These are phyloP conservation scores for Zaprionus davidi DNA, from an alignment of 1,140 invertebrate species.

Conservation along the genomic window DNA sequence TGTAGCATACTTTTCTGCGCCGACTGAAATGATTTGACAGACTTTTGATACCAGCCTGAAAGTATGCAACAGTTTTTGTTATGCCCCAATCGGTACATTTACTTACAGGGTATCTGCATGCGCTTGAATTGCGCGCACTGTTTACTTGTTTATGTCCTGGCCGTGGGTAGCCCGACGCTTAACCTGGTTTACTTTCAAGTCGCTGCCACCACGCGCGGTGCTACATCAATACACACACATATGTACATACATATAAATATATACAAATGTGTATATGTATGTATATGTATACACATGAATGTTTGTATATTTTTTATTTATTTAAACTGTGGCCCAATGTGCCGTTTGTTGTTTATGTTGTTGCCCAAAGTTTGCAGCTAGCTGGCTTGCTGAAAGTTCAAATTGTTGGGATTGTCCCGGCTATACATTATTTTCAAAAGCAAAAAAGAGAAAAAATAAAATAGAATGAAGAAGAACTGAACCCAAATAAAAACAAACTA, in stretches of 20 bases:
- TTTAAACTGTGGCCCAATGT: conserved; percentile 29
- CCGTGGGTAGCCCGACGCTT: conserved; percentile 19
- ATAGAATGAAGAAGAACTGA: background rate
- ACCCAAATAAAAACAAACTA: conserved; percentile 10
- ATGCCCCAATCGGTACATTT: background rate
- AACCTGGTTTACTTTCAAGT: conserved; percentile 50
- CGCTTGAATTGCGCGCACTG: background rate
- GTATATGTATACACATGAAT: background rate
- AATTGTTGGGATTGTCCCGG: conserved; percentile 38
- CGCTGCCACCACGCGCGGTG: conserved; percentile 1
- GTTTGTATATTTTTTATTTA: conserved; percentile 29
- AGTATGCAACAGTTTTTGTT: background rate
- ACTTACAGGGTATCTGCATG: conserved; percentile 15
- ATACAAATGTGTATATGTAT: background rate
- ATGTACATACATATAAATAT: background rate
- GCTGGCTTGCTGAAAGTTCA: conserved; percentile 31
- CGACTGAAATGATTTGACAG: background rate
- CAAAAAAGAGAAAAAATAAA: background rate
- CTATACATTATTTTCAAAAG: conserved; percentile 5
- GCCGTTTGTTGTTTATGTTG: conserved; percentile 48
- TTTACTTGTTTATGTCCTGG: conserved; percentile 12
- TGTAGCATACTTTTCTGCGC: background rate
- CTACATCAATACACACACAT: conserved; percentile 14
- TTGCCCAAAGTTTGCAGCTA: conserved; percentile 38
- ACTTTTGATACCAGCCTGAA: background rate